phyloP scores from a whole-genome alignment of 1,140 invertebrate genomes.

The Diachasma alloeum region DNA sequence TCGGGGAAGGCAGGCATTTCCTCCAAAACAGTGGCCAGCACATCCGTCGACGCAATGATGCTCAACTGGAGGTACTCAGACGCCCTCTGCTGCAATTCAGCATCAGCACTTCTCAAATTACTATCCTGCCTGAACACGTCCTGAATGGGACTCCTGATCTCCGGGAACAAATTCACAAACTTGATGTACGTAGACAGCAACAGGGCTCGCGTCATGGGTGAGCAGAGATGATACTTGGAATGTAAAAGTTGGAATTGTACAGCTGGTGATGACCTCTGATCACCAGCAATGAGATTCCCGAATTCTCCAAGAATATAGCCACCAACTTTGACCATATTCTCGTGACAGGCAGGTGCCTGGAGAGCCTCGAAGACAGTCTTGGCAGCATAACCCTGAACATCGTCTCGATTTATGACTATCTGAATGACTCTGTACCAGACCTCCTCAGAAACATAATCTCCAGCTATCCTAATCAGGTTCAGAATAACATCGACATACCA shows the following conservation, averaged over 20 bases:
- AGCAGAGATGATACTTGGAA: slow-evolving; percentile 99
- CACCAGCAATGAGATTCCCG: slow-evolving; percentile 99
- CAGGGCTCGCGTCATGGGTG: slow-evolving; percentile 93
- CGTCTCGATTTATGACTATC: slow-evolving; percentile 99
- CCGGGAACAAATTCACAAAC: slow-evolving; percentile 99
- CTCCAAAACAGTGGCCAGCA: slow-evolving; percentile 97
- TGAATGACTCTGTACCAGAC: slow-evolving; percentile 99
- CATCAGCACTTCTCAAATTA: slow-evolving; percentile 96
- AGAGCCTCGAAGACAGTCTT: slow-evolving; percentile 99
- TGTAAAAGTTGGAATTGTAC: slow-evolving; percentile 97
- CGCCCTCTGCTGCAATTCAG: slow-evolving; percentile 97
- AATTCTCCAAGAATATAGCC: slow-evolving; percentile 99
- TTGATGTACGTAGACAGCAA: slow-evolving; percentile 99
- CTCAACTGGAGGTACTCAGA: slow-evolving; percentile 98
- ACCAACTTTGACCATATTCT: slow-evolving; percentile 99
- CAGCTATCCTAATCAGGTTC: slow-evolving; percentile 98
- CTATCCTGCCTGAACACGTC: slow-evolving; percentile 96
- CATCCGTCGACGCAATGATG: slow-evolving; percentile 95
- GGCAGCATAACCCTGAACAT: slow-evolving; percentile 98
- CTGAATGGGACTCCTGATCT: slow-evolving; percentile 96
- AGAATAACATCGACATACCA: slow-evolving; percentile 99
- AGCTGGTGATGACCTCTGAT: slow-evolving; percentile 93
- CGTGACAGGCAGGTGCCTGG: slow-evolving; percentile 98
- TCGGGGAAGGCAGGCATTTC: slow-evolving; percentile 99
- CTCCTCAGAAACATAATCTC: slow-evolving; percentile 97